Conservation (phyloP, 2,113 vertebrate species). For the Otocyon megalotis region DNA sequence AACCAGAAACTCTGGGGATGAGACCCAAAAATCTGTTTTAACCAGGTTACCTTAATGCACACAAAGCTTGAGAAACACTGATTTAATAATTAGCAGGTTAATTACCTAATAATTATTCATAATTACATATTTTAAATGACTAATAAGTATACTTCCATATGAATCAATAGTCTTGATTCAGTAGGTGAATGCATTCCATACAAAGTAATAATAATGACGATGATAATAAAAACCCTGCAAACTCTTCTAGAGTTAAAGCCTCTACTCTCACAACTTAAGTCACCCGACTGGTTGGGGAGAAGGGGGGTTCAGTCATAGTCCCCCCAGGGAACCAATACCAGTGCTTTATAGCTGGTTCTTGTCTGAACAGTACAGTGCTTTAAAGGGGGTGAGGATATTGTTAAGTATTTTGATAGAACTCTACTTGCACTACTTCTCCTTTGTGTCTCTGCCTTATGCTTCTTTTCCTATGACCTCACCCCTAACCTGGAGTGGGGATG, state of each 20-base stretch:
- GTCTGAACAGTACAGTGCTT: background rate
- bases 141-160: too few relatives aligned
- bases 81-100: background rate
- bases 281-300: background rate
- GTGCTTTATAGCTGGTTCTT: background rate
- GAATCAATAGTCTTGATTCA: background rate
- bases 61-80: background rate
- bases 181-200: background rate
- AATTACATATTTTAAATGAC: background rate
- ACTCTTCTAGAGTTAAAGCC: background rate
- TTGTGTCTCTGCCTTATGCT: background rate
- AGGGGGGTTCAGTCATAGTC: rapidly evolving
- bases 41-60: background rate
- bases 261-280: background rate
- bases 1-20: background rate
- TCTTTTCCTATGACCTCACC: background rate
- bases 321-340: too few relatives aligned
- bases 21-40: background rate
- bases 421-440: background rate
- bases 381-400: background rate
- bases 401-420: background rate
- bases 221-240: background rate
- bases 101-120: background rate
- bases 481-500: background rate
- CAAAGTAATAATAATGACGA: background rate